Conservation (phyloP, 2,113 vertebrate genomes). For the Capra hircus region DNA sequence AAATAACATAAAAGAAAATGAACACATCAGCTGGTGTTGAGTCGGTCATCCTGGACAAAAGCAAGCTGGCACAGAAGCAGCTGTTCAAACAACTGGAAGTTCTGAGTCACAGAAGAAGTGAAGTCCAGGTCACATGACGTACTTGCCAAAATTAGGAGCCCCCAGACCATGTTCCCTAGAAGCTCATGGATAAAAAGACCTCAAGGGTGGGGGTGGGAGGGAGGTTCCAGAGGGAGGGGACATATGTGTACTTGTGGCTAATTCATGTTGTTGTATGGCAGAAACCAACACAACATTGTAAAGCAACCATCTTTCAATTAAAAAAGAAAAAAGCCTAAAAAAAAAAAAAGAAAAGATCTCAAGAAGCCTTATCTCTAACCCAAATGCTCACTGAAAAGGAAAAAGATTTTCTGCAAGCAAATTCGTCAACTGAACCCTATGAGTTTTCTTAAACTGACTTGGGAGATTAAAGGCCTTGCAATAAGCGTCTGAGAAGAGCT, state of each 20-base stretch:
- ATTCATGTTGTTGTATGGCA: neutral
- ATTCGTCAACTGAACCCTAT: neutral
- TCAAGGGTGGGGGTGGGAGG: neutral
- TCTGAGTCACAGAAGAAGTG: neutral
- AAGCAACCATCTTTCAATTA: neutral
- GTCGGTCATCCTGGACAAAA: rapidly evolving
- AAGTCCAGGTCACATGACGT: neutral
- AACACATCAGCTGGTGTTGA: neutral
- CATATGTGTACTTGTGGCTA: neutral
- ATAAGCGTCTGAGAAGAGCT: neutral
- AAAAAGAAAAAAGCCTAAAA: neutral
- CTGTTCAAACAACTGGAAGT: neutral
- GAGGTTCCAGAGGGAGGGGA: neutral
- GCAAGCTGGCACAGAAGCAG: neutral
- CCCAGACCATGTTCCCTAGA: neutral
- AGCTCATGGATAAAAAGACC: neutral
- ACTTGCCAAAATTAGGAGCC: neutral
- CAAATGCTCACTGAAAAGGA: neutral
- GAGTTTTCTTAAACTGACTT: neutral
- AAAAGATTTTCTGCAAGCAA: neutral
- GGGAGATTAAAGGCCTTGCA: neutral
- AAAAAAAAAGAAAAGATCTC: neutral
- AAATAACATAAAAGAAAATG: neutral
- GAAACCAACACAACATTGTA: neutral
- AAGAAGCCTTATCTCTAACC: neutral